These are phyloP conservation scores for Autographa pulchrina DNA, from an alignment of 2,888 invertebrate species.

Conservation along the genomic window DNA sequence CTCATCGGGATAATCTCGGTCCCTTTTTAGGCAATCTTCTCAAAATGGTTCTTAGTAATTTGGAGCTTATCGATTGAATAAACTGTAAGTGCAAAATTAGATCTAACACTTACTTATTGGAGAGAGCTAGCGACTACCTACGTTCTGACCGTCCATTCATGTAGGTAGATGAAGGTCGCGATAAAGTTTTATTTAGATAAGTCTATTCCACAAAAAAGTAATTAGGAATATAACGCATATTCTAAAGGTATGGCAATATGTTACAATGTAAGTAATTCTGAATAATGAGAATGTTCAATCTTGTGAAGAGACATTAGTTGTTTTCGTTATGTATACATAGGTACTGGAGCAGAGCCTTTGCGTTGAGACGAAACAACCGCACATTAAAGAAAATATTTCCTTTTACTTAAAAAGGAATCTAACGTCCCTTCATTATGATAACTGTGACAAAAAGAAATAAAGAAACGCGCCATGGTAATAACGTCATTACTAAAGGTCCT, in stretches of 20 bases:
- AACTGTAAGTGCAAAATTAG: conserved; percentile 40
- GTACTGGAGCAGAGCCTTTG: conserved; percentile 20
- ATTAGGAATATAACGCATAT: not conserved
- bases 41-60: conserved; percentile 34
- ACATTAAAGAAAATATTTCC: conserved; percentile 51
- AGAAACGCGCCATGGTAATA: conserved; percentile 56
- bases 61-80: conserved; percentile 33
- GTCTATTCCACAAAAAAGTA: not conserved
- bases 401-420: conserved; percentile 51
- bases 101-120: conserved; percentile 12
- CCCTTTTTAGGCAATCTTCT: conserved; percentile 39
- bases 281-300: not conserved
- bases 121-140: conserved; percentile 6
- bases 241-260: not conserved
- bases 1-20: conserved; percentile 47
- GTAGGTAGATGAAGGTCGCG: not conserved
- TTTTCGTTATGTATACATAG: conserved; percentile 3
- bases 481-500: conserved; percentile 63
- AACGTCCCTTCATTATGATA: conserved; percentile 44
- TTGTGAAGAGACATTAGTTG: not conserved
- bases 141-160: conserved; percentile 7
- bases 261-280: no score
- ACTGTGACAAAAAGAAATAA: conserved; percentile 48
- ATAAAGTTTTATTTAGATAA: not conserved
- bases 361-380: conserved; percentile 30